Base-by-base conservation (phyloP, 1,140 invertebrate species). In the Drosophila guanche region DNA sequence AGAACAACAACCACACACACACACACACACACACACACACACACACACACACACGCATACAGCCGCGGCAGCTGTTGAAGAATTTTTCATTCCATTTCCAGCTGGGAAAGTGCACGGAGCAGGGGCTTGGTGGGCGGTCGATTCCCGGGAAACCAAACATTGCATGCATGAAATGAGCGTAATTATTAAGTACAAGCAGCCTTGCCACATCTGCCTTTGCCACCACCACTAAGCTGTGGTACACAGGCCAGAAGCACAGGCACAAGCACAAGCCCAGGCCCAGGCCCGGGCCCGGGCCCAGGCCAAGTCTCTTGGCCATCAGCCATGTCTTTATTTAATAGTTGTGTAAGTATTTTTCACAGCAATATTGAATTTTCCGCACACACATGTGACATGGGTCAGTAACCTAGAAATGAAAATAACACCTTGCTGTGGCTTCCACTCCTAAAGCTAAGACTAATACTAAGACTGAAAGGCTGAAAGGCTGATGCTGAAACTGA, bases 401-500 rank as follows among this genome's bases (percentile, higher is more conserved):
- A 86, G 83, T 86, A 86, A 86, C 83, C 83, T 71, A 86, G 83
- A 86, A 89, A 88, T 86, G 79, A 86, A 86, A 86, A 89, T 86
- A 88, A 86, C 81, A 88, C 84, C 81, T 88, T 83, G 83, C 81
- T 58, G 68, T 57, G 29, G 52, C 50, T 54, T 41, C 51, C 42
- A 54, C 25, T 27, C 25, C 25, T 27, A 27, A 27, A 6, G 41
- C 52, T 54, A 40, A 23, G 12, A 50, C 66, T 70, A 4, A 1
- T 23, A 50, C 51, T 58, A 29, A 20, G 46, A 57, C 74, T 69
- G 16, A 20, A 47, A 37, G 51, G 55, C 63, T 67, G 37, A n/a
- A 42, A 41, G 16, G 16, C 66, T 71, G 6, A 1, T 14, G 57
- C 51, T 59, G 25, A 20, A 27, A 48, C 74, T 62, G n/a, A 25